Evolutionary conservation across 2,888 invertebrate genomes (phyloP).

Genomic region (Drosophila meridionalis): DNA sequence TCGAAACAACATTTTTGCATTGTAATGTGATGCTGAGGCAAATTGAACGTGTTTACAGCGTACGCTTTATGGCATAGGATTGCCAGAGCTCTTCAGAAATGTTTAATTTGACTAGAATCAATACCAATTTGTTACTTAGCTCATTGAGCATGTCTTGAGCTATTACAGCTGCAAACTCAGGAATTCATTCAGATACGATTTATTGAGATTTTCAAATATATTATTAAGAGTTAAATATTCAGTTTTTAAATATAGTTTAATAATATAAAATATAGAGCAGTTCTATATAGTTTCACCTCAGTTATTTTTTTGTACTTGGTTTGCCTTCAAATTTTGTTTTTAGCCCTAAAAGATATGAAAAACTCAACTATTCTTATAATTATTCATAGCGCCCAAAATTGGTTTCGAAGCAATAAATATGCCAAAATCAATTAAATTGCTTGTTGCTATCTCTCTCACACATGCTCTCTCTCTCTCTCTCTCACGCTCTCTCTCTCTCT

Average conservation of each 20-base stretch:
- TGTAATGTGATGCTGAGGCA: constrained; percentile 46
- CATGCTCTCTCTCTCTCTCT: not conserved
- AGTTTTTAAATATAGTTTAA: not conserved
- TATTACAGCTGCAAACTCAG: not conserved
- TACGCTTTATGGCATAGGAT: constrained; percentile 37
- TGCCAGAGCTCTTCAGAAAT: constrained; percentile 26
- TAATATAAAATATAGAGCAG: not conserved
- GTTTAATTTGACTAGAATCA: not conserved
- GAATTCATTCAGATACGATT: not conserved
- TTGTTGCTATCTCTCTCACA: not conserved
- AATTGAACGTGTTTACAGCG: constrained; percentile 22
- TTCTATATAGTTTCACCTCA: not conserved
- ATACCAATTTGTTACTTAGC: not conserved
- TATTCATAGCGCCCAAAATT: not conserved
- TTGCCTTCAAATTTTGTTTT: not conserved
- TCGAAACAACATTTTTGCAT: constrained; percentile 77
- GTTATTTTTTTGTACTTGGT: not conserved
- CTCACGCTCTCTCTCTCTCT: not conserved
- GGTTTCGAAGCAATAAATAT: constrained; percentile 35
- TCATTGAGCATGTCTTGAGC: not conserved
- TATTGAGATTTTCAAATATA: no score
- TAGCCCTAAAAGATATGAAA: not conserved
- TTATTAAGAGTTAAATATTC: not conserved
- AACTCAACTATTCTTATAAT: not conserved
- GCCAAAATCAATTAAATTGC: constrained; percentile 18